Evolutionary conservation across 2,888 invertebrate species (phyloP).

Genomic region (Limnephilus lunatus): DNA sequence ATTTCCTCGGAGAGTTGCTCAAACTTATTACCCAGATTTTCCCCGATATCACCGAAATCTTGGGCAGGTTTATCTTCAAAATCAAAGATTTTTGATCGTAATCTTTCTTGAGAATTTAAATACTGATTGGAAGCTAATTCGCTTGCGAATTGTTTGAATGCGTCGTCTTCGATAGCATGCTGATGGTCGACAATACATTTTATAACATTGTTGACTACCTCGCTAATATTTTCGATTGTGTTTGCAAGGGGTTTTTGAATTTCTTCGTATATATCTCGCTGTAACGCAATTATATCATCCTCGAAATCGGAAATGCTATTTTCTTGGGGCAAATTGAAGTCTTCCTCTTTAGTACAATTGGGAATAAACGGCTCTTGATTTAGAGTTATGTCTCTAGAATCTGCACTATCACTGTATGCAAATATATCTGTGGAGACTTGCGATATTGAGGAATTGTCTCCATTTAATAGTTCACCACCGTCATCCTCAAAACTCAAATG

Average conservation of each 20-base stretch:
- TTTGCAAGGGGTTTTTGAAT: constrained; percentile 76
- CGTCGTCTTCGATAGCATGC: constrained; percentile 66
- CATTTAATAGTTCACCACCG: constrained; percentile 25
- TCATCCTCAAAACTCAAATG: constrained; percentile 16
- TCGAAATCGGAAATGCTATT: constrained; percentile 70
- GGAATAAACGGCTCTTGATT: background rate
- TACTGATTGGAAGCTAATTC: constrained; percentile 1
- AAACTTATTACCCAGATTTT: background rate
- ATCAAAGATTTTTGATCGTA: background rate
- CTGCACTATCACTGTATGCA: constrained; percentile 23
- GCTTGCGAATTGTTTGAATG: constrained; percentile 29
- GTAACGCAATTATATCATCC: constrained; percentile 75
- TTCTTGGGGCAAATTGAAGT: constrained; percentile 2
- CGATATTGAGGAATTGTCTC: constrained; percentile 4
- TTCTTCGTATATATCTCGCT: constrained; percentile 76
- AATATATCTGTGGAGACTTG: constrained; percentile 41
- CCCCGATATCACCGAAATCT: background rate
- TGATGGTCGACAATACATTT: constrained; percentile 75
- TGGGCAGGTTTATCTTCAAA: background rate
- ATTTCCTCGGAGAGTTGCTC: constrained; percentile 45
- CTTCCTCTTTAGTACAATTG: background rate
- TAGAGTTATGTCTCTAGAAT: background rate
- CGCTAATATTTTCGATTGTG: constrained; percentile 76
- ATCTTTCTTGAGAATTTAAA: background rate
- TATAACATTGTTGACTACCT: constrained; percentile 76